phyloP scores from a whole-genome alignment of 2,113 vertebrate genomes.

The Pelobates fuscus region DNA sequence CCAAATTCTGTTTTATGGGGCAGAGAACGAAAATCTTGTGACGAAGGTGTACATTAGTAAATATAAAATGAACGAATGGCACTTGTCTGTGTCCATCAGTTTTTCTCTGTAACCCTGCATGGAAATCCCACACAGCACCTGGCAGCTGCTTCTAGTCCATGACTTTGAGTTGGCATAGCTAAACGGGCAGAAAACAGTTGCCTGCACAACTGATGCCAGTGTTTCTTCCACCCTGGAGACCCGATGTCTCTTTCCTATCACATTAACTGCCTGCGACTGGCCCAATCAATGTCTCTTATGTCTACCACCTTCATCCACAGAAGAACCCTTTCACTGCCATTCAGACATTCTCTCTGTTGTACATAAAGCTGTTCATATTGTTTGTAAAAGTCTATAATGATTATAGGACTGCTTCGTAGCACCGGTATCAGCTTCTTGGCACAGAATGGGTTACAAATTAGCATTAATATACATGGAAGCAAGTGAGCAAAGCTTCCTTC shows the following conservation, averaged over 20 bases:
- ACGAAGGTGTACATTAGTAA: no score
- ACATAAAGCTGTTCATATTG: no score
- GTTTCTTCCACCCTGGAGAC: conserved; percentile 54
- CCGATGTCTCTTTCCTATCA: conserved; percentile 61
- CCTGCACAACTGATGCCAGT: conserved; percentile 53
- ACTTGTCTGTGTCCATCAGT: background rate
- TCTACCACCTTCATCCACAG: conserved; percentile 2
- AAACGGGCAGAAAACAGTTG: conserved; percentile 54
- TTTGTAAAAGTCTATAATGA: no score
- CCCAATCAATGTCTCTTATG: conserved; percentile 40
- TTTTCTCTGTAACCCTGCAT: background rate
- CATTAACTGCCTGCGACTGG: conserved; percentile 57
- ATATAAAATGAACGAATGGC: no score
- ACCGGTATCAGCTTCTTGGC: no score
- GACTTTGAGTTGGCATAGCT: conserved; percentile 53
- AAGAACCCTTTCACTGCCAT: conserved; percentile 10
- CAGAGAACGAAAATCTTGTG: no score
- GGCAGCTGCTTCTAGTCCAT: conserved; percentile 63
- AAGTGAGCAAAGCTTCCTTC: background rate
- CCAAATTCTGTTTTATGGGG: no score
- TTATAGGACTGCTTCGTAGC: no score
- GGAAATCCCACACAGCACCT: conserved; percentile 51
- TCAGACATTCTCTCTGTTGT: background rate
- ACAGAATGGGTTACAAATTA: background rate
- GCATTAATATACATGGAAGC: background rate